Percentiles rank a stretch among this genome's conserved stretches.
phyloP scores from a whole-genome alignment of 2,888 invertebrate genomes.

The Glaucopsyche alexis region DNA sequence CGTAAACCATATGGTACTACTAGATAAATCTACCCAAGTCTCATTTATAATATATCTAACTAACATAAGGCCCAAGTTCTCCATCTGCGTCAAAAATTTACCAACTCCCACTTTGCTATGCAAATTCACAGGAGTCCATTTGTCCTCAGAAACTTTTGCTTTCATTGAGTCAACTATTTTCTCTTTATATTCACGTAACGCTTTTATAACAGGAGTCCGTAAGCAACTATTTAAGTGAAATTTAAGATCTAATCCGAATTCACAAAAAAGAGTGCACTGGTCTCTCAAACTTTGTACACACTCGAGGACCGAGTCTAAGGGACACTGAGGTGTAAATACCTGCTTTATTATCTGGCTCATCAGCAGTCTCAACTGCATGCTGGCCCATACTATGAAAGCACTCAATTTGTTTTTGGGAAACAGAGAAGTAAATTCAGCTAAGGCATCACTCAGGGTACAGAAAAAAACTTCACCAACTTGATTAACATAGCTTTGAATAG shows the following conservation, averaged over 20 bases:
- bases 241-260: constrained; percentile 92
- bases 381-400: constrained; percentile 93
- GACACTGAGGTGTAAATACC: constrained; percentile 93
- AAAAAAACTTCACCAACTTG: constrained; percentile 92
- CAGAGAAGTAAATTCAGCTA: constrained; percentile 81
- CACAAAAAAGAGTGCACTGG: constrained; percentile 82
- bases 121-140: constrained; percentile 91
- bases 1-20: constrained; percentile 89
- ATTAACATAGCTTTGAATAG: constrained; percentile 88
- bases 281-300: constrained; percentile 90
- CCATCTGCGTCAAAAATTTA: constrained; percentile 85
- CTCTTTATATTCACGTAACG: constrained; percentile 88
- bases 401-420: constrained; percentile 86
- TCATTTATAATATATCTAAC: constrained; percentile 82
- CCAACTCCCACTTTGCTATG: constrained; percentile 85
- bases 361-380: constrained; percentile 88
- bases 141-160: constrained; percentile 87
- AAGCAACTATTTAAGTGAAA: constrained; percentile 94
- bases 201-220: constrained; percentile 86
- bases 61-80: constrained; percentile 84
- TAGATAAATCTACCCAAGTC: constrained; percentile 87
- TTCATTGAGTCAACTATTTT: constrained; percentile 91
- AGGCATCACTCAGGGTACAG: constrained; percentile 87
- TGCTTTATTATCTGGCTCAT: constrained; percentile 91
- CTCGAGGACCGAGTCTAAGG: constrained; percentile 90